Evolutionary conservation across 2,888 invertebrate species (phyloP).

Genomic region (Agrenia bidenticulata): DNA sequence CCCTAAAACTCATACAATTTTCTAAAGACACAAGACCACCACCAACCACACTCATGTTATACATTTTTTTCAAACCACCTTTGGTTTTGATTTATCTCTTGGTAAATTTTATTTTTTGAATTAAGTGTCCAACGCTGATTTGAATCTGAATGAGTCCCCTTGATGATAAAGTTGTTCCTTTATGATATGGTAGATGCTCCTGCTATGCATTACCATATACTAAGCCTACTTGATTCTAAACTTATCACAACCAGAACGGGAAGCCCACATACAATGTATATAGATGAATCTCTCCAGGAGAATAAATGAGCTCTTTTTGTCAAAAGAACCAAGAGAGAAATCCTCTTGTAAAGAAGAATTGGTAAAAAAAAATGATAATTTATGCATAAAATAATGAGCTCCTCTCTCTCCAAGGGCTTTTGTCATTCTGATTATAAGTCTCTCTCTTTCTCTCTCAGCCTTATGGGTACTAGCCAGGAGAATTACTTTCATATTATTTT

Average conservation of each 20-base stretch:
- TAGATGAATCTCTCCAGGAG: too few relatives aligned
- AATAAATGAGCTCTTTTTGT: constrained; percentile 10
- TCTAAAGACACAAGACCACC: too few relatives aligned
- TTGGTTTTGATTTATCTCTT: too few relatives aligned
- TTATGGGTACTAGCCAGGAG: background rate
- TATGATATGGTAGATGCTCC: background rate
- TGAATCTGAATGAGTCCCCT: constrained; percentile 44
- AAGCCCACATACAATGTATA: too few relatives aligned
- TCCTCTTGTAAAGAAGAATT: too few relatives aligned
- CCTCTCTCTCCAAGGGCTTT: background rate
- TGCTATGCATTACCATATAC: too few relatives aligned
- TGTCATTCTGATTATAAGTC: constrained; percentile 8
- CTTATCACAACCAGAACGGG: too few relatives aligned
- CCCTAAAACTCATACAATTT: too few relatives aligned
- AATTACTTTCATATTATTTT: constrained; percentile 1
- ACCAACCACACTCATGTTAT: too few relatives aligned
- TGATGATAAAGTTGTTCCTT: constrained; percentile 38
- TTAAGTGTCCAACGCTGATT: constrained; percentile 44
- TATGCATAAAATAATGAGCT: constrained; percentile 53
- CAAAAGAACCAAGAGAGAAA: constrained; percentile 9
- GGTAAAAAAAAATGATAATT: constrained; percentile 43
- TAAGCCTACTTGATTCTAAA: too few relatives aligned
- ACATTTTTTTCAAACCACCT: too few relatives aligned
- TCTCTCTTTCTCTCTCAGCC: constrained; percentile 2
- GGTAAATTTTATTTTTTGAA: constrained; percentile 35